Evolutionary conservation across 2,797 vertebrate genomes (phyloP).

Genomic region (Amphiprion clarkii): DNA sequence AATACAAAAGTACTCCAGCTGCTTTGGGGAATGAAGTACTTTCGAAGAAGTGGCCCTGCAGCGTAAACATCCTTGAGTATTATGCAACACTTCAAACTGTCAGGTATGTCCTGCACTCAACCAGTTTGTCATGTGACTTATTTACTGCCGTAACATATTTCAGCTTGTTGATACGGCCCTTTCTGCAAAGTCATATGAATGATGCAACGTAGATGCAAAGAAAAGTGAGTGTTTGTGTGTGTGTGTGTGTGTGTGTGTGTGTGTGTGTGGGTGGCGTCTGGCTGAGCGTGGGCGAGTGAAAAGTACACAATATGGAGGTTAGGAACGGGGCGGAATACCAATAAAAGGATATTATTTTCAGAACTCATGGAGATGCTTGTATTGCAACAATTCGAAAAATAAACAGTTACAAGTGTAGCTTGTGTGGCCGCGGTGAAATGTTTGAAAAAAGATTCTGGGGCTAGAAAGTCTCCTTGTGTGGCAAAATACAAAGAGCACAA

Average conservation of each 20-base stretch:
- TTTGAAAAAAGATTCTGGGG: conserved; percentile 19
- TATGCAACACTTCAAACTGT: conserved; percentile 46
- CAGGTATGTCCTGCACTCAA: neutral
- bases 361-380: conserved; percentile 33
- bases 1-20: neutral
- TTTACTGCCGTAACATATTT: conserved; percentile 22
- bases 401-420: conserved; percentile 37
- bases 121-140: conserved; percentile 19
- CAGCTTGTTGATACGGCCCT: conserved; percentile 40
- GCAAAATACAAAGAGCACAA: conserved; percentile 23
- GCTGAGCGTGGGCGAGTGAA: conserved; percentile 24
- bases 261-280: conserved; percentile 19
- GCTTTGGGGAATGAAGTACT: neutral
- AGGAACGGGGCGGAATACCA: conserved; percentile 32
- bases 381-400: conserved; percentile 48
- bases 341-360: conserved; percentile 52
- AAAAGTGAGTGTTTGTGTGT: conserved; percentile 42
- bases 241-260: conserved; percentile 25
- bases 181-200: conserved; percentile 21
- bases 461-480: conserved; percentile 45
- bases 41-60: neutral
- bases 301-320: conserved; percentile 54
- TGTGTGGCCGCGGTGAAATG: conserved; percentile 8
- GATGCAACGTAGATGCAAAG: conserved; percentile 58
- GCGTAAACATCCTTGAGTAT: conserved; percentile 31